Base-by-base conservation (phyloP, 2,888 invertebrate genomes). In the Nematopogon swammerdamellus region DNA sequence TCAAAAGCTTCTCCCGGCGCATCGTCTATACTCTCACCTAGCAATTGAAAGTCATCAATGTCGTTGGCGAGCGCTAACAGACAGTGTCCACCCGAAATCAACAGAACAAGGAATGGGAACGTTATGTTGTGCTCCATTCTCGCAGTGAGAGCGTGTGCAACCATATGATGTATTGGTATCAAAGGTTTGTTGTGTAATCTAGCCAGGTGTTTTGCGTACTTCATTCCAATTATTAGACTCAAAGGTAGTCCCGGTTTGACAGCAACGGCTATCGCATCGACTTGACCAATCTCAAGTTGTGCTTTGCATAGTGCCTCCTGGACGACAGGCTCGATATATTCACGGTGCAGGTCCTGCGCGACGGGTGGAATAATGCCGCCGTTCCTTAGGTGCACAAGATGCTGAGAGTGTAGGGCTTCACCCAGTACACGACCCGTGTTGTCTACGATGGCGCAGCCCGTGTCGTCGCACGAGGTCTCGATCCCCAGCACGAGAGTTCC, bases 111-210 rank as follows among this genome's bases (percentile, higher is more conserved):
- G 70, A 89, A 98, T 19, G 98, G 98, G 77, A 91, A 97, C 50
- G 86, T 75, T 47, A 95, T 73, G 56, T 84, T 62, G 58, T 85
- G 57, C 55, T 65, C 76, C 86, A 97, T 87, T 64, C 97, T 83
- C 18, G 86, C 88, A 16, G 92, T 92, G 51, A 99, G 75, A 3
- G 98, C 96, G 81, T 99, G 99, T 1, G 99, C 98, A 80, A 97
- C 91, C 99, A 99, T 99, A 61, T 99, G 99, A 80, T 99, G 98
- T 52, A 99, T 88, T 0, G 98, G 96, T 64, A 99, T 92, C 54
- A 98, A 74, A 0, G 95, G 95, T 65, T 90, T 92, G 0, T 81
- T 72, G 54, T 84, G 76, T 49, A 75, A 72, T 56, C 75, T 80
- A 18, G 89, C 85, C 47, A 96, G 67, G 61, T 88, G 82, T 61